A percentile compares a stretch with the other conserved stretches of the same genome.
phyloP scores from a whole-genome alignment of 2,113 vertebrate species.

The Vimba vimba region DNA sequence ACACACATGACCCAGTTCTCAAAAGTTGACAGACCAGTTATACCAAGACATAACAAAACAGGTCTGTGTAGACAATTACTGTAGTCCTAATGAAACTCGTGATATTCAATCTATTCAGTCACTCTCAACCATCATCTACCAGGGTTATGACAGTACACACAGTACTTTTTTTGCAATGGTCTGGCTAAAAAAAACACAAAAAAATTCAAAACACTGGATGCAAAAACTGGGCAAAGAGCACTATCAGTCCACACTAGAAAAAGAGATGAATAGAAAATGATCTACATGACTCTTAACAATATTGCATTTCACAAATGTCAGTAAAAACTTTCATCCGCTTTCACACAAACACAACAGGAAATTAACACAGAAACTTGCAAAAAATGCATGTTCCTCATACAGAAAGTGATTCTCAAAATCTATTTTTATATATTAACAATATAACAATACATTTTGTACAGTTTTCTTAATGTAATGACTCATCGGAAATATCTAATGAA shows the following conservation, averaged over 20 bases:
- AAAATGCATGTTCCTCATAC: not conserved
- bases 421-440: too few species aligned
- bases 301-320: not conserved
- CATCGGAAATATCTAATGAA: not conserved
- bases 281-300: not conserved
- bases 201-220: not conserved
- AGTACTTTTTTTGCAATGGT: not conserved
- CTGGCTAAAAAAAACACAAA: not conserved
- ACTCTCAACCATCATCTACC: not conserved
- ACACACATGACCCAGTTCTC: not conserved
- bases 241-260: not conserved
- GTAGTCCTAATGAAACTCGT: not conserved
- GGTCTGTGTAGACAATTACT: not conserved
- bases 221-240: not conserved
- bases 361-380: not conserved
- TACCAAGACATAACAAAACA: not conserved
- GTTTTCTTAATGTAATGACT: not conserved
- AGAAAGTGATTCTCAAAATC: not conserved
- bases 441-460: too few species aligned
- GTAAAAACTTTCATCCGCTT: not conserved
- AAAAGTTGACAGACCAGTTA: conserved; percentile 13
- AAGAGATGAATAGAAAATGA: not conserved
- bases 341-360: not conserved
- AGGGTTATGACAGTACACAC: too few species aligned
- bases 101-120: not conserved